Base-by-base conservation (phyloP, 2,888 invertebrate species). In the Drosophila paranaensis region DNA sequence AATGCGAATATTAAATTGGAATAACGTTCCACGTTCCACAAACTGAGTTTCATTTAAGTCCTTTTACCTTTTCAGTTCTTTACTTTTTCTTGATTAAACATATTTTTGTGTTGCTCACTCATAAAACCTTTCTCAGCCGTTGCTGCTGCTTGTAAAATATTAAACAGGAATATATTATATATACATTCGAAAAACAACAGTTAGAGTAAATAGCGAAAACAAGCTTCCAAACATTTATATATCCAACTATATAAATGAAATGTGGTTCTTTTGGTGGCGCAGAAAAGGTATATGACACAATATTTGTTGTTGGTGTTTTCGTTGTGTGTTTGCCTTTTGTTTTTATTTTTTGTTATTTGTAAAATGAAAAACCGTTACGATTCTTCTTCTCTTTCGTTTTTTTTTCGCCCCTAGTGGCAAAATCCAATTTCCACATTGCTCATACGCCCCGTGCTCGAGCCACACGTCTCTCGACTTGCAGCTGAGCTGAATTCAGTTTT, bases 211-310 rank as follows among this genome's bases (percentile, higher is more conserved):
- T 20, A 42, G 16, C n/a, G 13, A 20, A 55, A 71, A 30, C 58
- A 43, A 63, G 27, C 40, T 40, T 37, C 25, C 35, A 37, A 27
- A 46, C 53, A 43, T 20, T 9, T n/a, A 39, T 48, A 45, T 27
- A 64, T 13, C 27, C 53, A 25, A 2, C 20, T 37, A 46, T 11
- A 46, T 42, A 16, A 60, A 43, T 53, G 72, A 76, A 63, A 88
- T 88, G 84, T 88, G 78, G 80, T 72, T 80, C 66, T 74, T 80
- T 76, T 74, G 80, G 83, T 74, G 70, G 65, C 77, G 82, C 73
- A 71, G 64, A 72, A 82, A 77, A 84, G 88, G 80, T 84, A 84
- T 63, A 56, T 54, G 35, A 64, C 45, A 74, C 46, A 62, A 60
- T 61, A 42, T 56, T 55, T 43, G 16, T 46, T 53, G 42, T 48